Conservation (phyloP, 92 coral and sea anemone genomes). For the Zoanthus sansibaricus region DNA sequence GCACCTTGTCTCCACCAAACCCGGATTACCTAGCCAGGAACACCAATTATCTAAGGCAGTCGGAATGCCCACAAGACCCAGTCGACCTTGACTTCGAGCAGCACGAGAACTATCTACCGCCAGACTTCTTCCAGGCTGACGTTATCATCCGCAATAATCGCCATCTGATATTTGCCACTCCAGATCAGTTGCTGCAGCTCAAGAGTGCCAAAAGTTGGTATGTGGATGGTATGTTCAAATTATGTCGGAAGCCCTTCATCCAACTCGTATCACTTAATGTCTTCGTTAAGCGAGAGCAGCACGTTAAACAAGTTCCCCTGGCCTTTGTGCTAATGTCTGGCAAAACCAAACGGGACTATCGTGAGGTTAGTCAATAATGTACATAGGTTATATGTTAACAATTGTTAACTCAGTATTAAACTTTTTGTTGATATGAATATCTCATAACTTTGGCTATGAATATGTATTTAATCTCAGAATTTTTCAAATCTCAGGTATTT, state of each 20-base stretch:
- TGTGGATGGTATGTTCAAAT: not conserved
- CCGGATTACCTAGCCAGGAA: not conserved
- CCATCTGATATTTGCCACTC: not conserved
- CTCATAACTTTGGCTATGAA: no score
- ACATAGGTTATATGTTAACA: no score
- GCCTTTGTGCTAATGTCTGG: not conserved
- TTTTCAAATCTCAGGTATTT: no score
- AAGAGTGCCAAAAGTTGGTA: constrained; percentile 18
- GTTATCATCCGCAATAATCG: not conserved
- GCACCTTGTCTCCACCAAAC: not conserved
- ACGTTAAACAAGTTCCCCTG: not conserved
- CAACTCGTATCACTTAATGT: not conserved
- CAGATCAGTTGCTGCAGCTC: constrained; percentile 3
- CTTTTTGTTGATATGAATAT: no score
- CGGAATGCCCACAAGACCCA: constrained; percentile 7
- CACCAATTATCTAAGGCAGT: not conserved
- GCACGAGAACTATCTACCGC: not conserved
- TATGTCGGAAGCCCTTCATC: not conserved
- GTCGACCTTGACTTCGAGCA: constrained; percentile 11
- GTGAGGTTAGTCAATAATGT: no score
- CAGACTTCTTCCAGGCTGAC: no score
- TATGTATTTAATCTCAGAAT: no score
- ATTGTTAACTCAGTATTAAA: no score
- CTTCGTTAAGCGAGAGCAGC: not conserved
- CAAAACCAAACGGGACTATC: no score